These are phyloP conservation scores for Dastarcus helophoroides DNA, from an alignment of 2,888 invertebrate species.

Conservation along the genomic window DNA sequence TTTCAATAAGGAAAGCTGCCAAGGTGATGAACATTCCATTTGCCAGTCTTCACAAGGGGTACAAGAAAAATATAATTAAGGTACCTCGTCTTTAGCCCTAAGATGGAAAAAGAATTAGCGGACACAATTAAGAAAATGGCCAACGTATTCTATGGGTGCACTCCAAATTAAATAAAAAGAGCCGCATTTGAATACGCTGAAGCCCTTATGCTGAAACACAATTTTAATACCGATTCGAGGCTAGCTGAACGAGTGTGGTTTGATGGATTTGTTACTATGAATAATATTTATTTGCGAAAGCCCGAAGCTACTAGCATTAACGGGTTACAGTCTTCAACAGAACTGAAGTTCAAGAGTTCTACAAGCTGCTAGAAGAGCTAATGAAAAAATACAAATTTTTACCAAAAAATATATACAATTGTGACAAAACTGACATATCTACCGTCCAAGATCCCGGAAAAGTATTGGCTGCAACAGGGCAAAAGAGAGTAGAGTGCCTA, in stretches of 20 bases:
- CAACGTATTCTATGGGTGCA: conserved; percentile 13
- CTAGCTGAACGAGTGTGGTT: too few relatives aligned
- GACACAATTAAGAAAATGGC: conserved; percentile 10
- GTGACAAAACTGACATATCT: conserved; percentile 3
- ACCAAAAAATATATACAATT: too few relatives aligned
- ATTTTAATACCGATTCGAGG: too few relatives aligned
- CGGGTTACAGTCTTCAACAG: too few relatives aligned
- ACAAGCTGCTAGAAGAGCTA: too few relatives aligned
- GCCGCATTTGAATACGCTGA: conserved; percentile 13
- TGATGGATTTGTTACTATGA: too few relatives aligned
- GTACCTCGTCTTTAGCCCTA: conserved; percentile 11
- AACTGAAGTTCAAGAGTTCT: too few relatives aligned
- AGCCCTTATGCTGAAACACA: too few relatives aligned
- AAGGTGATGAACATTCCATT: conserved; percentile 11
- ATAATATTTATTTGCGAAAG: too few relatives aligned
- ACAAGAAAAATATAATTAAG: conserved; percentile 7
- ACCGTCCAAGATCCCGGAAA: conserved; percentile 2
- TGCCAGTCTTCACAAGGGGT: conserved; percentile 12
- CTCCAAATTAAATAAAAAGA: conserved; percentile 9
- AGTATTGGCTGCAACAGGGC: conserved; percentile 4
- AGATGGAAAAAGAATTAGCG: conserved; percentile 11
- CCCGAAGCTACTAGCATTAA: too few relatives aligned
- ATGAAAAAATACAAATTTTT: too few relatives aligned
- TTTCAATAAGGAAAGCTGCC: conserved; percentile 12
- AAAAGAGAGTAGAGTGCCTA: conserved; percentile 30